A percentile compares a stretch with the other conserved stretches of the same genome.
These are phyloP conservation scores for Alosa sapidissima DNA, from an alignment of 2,797 vertebrate genomes.

Conservation along the genomic window DNA sequence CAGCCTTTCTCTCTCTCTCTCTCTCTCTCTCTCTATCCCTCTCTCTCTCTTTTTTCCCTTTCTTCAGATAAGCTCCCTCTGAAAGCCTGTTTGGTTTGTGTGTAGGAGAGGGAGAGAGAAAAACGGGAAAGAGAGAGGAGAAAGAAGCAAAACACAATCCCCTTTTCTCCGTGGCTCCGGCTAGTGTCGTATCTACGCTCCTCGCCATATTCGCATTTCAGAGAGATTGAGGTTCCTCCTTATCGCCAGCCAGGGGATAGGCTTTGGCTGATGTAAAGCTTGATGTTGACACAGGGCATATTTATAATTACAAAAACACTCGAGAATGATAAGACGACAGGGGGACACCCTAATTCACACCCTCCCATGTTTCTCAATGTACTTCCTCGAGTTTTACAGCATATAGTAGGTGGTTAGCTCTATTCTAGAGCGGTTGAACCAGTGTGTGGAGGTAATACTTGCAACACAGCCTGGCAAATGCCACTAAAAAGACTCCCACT, in stretches of 20 bases:
- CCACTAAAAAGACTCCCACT: neutral
- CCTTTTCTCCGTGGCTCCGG: neutral
- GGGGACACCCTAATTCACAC: neutral
- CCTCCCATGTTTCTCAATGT: neutral
- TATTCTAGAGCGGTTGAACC: neutral
- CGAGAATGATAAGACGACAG: neutral
- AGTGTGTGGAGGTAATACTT: neutral
- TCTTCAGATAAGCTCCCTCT: slow-evolving; percentile 26
- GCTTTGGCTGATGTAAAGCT: slow-evolving; percentile 13
- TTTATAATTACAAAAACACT: slow-evolving; percentile 25
- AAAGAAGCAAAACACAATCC: slow-evolving; percentile 9
- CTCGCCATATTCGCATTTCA: slow-evolving; percentile 9
- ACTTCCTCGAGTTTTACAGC: neutral
- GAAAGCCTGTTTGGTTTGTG: slow-evolving; percentile 14
- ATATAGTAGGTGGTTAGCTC: neutral
- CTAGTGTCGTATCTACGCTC: neutral
- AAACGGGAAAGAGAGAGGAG: neutral
- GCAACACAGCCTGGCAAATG: neutral
- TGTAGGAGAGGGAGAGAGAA: neutral
- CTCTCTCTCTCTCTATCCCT: neutral
- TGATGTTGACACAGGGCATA: slow-evolving; percentile 21
- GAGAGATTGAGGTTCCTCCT: slow-evolving; percentile 1
- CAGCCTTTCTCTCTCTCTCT: neutral
- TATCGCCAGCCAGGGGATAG: slow-evolving; percentile 8
- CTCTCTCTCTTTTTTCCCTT: neutral